Conservation (phyloP, 2,888 invertebrate species). For the Panopea generosa region DNA sequence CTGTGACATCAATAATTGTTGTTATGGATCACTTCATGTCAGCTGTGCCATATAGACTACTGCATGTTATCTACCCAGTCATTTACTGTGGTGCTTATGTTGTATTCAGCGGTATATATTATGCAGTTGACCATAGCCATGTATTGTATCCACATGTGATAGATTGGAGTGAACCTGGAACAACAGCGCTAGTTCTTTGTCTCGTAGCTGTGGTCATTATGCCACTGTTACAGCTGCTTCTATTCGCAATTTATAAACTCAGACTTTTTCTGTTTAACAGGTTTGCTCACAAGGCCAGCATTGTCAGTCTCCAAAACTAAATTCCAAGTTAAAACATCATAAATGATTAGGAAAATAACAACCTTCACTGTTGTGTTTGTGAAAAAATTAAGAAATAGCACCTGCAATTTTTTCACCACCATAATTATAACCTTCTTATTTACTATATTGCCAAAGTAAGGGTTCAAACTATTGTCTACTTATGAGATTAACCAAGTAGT, state of each 20-base stretch:
- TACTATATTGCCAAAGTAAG: no score
- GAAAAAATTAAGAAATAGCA: no score
- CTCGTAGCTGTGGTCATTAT: constrained; percentile 69
- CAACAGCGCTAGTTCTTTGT: constrained; percentile 66
- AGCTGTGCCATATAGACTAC: constrained; percentile 75
- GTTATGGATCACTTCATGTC: constrained; percentile 74
- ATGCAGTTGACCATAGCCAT: constrained; percentile 72
- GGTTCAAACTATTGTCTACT: no score
- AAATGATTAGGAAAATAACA: no score
- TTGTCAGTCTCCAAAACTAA: no score
- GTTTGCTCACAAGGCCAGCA: no score
- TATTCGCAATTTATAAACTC: constrained; percentile 71
- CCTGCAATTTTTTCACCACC: no score
- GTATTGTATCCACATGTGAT: constrained; percentile 80
- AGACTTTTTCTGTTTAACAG: constrained; percentile 56
- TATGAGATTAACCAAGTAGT: no score
- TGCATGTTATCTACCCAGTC: constrained; percentile 76
- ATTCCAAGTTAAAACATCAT: no score
- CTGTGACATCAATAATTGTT: constrained; percentile 78
- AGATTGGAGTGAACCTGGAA: constrained; percentile 79
- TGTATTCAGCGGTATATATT: constrained; percentile 78
- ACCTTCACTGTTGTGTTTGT: no score
- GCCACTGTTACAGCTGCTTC: constrained; percentile 70
- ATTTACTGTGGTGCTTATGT: constrained; percentile 75
- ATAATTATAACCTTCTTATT: no score